Conservation (phyloP, 2,797 vertebrate species). For the Halcyon chelicuti region DNA sequence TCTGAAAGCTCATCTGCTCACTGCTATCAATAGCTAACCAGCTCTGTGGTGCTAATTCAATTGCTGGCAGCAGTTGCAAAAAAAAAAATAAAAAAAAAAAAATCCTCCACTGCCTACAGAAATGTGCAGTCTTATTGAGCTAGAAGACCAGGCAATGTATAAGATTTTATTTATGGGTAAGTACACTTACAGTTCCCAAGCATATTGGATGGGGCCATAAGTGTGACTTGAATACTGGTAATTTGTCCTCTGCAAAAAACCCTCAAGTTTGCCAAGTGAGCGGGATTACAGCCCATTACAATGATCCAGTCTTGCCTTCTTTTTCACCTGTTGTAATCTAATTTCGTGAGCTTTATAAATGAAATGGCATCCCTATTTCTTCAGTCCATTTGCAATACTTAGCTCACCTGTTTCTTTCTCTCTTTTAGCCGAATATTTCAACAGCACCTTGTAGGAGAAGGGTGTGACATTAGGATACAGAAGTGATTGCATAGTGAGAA, state of each 20-base stretch:
- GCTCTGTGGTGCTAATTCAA: not conserved
- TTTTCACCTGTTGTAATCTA: not conserved
- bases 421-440: not conserved
- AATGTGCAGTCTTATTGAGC: not conserved
- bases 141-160: not conserved
- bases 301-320: not conserved
- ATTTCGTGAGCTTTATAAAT: not conserved
- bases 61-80: not conserved
- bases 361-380: not conserved
- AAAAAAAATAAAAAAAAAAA: not conserved
- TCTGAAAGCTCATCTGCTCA: conserved; percentile 15
- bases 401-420: not conserved
- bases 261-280: not conserved
- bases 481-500: not conserved
- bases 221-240: not conserved
- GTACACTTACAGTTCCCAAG: not conserved
- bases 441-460: not conserved
- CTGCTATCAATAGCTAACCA: not conserved
- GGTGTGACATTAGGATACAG: not conserved
- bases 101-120: not conserved
- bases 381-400: not conserved
- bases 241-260: not conserved
- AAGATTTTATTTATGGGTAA: not conserved
- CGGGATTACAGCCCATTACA: not conserved
- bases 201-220: not conserved